Evolutionary conservation across 2,888 invertebrate genomes (phyloP).

Genomic region (Synergus itoensis): DNA sequence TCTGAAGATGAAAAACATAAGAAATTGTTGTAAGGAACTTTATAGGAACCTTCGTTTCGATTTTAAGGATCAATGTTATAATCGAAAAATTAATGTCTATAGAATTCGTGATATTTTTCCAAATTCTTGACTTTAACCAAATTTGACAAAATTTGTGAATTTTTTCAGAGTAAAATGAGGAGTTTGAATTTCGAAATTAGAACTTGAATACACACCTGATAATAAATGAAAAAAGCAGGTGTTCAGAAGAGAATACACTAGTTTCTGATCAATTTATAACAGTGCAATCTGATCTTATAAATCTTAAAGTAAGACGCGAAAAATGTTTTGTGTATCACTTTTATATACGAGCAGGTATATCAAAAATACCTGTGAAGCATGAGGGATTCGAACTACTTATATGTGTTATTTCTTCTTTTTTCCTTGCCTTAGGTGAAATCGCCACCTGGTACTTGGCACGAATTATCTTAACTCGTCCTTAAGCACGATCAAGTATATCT

Average conservation of each 20-base stretch:
- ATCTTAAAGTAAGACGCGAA: conserved; percentile 24
- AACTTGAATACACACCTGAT: neutral
- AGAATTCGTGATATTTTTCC: neutral
- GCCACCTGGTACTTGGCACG: conserved; percentile 27
- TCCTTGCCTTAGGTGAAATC: conserved; percentile 14
- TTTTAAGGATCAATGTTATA: no score
- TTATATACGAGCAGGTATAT: conserved; percentile 22
- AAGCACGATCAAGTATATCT: conserved; percentile 8
- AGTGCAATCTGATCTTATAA: conserved; percentile 34
- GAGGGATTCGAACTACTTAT: conserved; percentile 24
- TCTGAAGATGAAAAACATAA: neutral
- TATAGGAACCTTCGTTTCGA: neutral
- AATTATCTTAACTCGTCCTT: conserved; percentile 32
- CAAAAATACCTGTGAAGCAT: conserved; percentile 16
- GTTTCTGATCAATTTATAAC: conserved; percentile 34
- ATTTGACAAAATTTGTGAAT: neutral
- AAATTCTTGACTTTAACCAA: neutral
- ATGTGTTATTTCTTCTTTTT: conserved; percentile 1
- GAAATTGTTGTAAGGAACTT: neutral
- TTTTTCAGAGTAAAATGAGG: no score
- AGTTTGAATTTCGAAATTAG: no score
- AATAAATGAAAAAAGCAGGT: conserved; percentile 27
- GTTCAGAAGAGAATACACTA: conserved; percentile 34
- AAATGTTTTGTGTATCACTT: conserved; percentile 29
- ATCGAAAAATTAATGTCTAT: no score